Evolutionary conservation across 1,140 invertebrate species (phyloP).

Genomic region (Apis cerana): DNA sequence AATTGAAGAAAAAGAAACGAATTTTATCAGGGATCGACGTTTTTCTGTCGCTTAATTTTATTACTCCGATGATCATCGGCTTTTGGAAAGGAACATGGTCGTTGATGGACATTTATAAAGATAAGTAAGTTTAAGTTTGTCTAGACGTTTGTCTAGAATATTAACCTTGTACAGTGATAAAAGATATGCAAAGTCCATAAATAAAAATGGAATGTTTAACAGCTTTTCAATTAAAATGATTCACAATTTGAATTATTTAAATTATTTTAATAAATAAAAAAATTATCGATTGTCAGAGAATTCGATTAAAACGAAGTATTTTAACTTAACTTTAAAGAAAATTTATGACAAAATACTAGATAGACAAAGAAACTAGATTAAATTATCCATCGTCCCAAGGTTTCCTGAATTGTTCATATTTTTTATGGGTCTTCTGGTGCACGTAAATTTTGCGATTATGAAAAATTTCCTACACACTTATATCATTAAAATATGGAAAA

Average conservation of each 20-base stretch:
- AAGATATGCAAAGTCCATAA: background rate
- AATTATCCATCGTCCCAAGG: conserved; percentile 42
- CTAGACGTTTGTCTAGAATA: background rate
- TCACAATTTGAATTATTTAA: too few relatives aligned
- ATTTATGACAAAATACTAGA: too few relatives aligned
- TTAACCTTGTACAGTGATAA: background rate
- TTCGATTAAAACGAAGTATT: too few relatives aligned
- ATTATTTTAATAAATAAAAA: too few relatives aligned
- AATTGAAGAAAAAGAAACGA: conserved; percentile 39
- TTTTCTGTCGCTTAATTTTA: conserved; percentile 70
- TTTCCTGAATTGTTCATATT: conserved; percentile 80
- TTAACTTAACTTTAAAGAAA: background rate
- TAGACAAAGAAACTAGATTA: background rate
- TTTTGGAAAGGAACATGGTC: conserved; percentile 86
- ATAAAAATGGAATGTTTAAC: background rate
- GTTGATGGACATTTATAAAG: conserved; percentile 83
- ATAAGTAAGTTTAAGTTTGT: conserved; percentile 60
- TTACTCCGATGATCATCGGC: conserved; percentile 84
- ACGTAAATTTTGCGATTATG: conserved; percentile 78
- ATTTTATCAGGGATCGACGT: conserved; percentile 56
- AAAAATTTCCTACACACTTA: conserved; percentile 67
- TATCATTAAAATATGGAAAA: too few relatives aligned
- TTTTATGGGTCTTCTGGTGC: conserved; percentile 78
- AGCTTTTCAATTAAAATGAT: background rate
- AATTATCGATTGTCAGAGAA: too few relatives aligned